Evolutionary conservation across 2,797 vertebrate genomes (phyloP).

Genomic region (Hydrolagus colliei): DNA sequence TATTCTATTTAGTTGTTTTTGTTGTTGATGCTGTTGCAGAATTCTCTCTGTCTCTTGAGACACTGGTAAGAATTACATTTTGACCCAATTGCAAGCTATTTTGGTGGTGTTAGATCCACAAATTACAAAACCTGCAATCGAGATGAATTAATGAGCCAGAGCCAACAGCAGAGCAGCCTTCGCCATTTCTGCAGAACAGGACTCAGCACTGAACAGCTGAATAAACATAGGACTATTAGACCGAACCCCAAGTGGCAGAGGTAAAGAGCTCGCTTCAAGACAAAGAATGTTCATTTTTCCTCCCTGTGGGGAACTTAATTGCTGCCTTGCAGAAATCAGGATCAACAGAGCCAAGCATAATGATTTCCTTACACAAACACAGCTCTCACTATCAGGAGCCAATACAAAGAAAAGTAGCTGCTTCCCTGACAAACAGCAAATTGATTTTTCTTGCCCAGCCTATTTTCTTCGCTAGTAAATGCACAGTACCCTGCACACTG

Average conservation of each 20-base stretch:
- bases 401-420: slow-evolving; percentile 34
- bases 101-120: neutral
- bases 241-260: slow-evolving; percentile 43
- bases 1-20: too few species aligned
- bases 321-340: slow-evolving; percentile 41
- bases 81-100: slow-evolving; percentile 7
- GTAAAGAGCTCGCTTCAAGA: slow-evolving; percentile 46
- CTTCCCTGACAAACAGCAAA: slow-evolving; percentile 22
- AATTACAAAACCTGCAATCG: neutral
- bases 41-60: neutral
- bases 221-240: slow-evolving; percentile 43
- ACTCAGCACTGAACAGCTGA: slow-evolving; percentile 46
- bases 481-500: neutral
- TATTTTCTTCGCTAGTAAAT: slow-evolving; percentile 23
- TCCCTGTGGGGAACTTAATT: slow-evolving; percentile 47
- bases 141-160: slow-evolving; percentile 34
- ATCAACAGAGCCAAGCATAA: slow-evolving; percentile 45
- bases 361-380: slow-evolving; percentile 49
- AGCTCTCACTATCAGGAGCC: slow-evolving; percentile 36
- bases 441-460: neutral
- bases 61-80: neutral
- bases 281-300: slow-evolving; percentile 42
- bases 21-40: too few species aligned
- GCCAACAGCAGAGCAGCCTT: slow-evolving; percentile 37
- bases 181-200: slow-evolving; percentile 36